phyloP scores from a whole-genome alignment of 2,888 invertebrate species.

The Gastracanthus pulcherrimus region DNA sequence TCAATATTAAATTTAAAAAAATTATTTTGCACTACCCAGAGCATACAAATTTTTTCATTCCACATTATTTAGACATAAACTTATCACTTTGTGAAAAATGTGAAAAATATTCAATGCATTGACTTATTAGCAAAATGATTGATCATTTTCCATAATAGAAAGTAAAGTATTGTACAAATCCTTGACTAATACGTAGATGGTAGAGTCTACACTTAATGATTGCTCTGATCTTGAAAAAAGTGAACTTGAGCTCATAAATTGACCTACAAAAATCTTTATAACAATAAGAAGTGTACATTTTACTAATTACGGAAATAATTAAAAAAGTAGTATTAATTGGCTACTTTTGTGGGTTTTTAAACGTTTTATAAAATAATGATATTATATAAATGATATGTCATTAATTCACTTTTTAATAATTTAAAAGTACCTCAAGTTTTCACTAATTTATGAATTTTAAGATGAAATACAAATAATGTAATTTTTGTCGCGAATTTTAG shows the following conservation, averaged over 20 bases:
- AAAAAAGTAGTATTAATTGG: background rate
- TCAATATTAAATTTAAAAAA: no score
- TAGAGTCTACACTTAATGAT: background rate
- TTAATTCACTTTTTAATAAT: no score
- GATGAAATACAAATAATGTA: no score
- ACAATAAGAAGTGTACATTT: background rate
- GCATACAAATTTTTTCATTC: no score
- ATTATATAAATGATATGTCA: no score
- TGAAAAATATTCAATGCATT: background rate
- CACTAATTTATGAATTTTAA: no score
- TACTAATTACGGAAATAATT: background rate
- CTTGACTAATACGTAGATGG: background rate
- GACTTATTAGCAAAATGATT: background rate
- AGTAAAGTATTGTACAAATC: background rate
- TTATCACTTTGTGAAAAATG: background rate
- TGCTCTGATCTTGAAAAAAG: background rate
- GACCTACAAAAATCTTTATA: background rate
- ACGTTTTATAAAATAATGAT: no score
- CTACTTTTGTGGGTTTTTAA: no score
- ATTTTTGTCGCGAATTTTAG: no score
- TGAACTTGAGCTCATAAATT: background rate
- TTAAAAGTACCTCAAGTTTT: no score
- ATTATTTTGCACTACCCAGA: no score
- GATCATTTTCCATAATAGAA: conserved; percentile 5
- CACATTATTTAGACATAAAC: background rate